Base-by-base conservation (phyloP, 1,140 invertebrate genomes). In the Bombus impatiens region DNA sequence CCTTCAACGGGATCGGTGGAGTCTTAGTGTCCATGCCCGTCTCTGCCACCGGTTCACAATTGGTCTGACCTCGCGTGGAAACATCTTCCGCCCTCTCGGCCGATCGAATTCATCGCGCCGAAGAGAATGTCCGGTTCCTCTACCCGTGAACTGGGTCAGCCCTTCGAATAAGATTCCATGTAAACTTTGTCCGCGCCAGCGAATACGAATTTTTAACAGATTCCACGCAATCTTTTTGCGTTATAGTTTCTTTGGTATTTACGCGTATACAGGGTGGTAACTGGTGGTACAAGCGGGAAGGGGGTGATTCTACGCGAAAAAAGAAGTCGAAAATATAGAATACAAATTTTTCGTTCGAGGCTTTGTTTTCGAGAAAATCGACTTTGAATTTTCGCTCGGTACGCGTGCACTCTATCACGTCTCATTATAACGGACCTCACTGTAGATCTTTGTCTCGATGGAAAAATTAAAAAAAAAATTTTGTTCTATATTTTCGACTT, bases 11-110 rank as follows among this genome's bases (percentile, higher is more conserved):
- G 82, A 95, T 95, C 76, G 94, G 92, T 78, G 94, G 94, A 79
- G 94, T 94, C 94, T 93, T 95, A 87, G 94, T 94, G 93, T 95
- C 95, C 95, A 95, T 95, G 84, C 94, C 95, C 88, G 82, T 92
- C 90, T 93, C 85, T 89, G 89, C 75, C 90, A 92, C 92, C 92
- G 87, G 86, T 72, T 85, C 86, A 18, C 90, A 37, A 88, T 90
- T 93, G 91, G 62, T 91, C 82, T 81, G 85, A 90, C 86, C 84
- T 71, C 89, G 67, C 76, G 87, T 77, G 74, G 79, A 89, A 87
- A 59, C 92, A 93, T 93, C 87, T 89, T 92, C 74, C 82, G 71
- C 75, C 89, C 77, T 75, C 86, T 90, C 87, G 85, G 62, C 86
- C 84, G 85, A 86, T 86, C 89, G 86, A 88, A 89, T 72, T 90